Evolutionary conservation across 2,797 vertebrate species (phyloP), one percentile per base, ranked within the genome.

Genomic region (Diceros bicornis): DNA sequence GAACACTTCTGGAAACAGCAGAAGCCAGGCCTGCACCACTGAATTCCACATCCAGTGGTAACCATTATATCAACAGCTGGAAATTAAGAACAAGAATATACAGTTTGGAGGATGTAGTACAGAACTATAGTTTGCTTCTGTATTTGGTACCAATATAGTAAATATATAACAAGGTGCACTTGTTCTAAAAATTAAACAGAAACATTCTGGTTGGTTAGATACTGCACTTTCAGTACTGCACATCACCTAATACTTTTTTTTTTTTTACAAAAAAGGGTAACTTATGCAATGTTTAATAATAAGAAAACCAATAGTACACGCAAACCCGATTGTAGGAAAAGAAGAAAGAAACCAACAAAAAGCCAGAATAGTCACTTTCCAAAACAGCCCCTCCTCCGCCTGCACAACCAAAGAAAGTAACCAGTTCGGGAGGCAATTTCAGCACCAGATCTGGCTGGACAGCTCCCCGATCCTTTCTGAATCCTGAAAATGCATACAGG

Each of bases 1-100:
- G 85, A 96, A 97, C 97, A 96, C 97, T 98, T 98, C 97, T 97
- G 89, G 98, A 98, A 98, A 97, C 97, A 98, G 97, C 97, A 98
- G 97, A 98, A 99, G 97, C 97, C 96, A 96, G 96, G 96, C 97
- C 97, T 95, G 82, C 91, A 95, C 96, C 97, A 98, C 98, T 98
- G 97, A 97, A 98, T 97, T 98, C 74, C 90, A 98, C 97, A 94
- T 96, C 83, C 95, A 95, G 93, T 97, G 97, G 52, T 2, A 98
- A 98, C 84, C 89, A 72, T 96, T 96, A 37, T 97, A 97, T 95
- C 96, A 96, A 96, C 93, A 97, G 97, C 97, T 98, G 71, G 94
- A 98, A 98, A 98, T 96, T 47, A 97, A 95, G 62, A 97, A 97
- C 88, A 98, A 97, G 97, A 97, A 95, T 96, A 6, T 97, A 98